Evolutionary conservation across 2,797 vertebrate species (phyloP).

Genomic region (Gambelia wislizenii): DNA sequence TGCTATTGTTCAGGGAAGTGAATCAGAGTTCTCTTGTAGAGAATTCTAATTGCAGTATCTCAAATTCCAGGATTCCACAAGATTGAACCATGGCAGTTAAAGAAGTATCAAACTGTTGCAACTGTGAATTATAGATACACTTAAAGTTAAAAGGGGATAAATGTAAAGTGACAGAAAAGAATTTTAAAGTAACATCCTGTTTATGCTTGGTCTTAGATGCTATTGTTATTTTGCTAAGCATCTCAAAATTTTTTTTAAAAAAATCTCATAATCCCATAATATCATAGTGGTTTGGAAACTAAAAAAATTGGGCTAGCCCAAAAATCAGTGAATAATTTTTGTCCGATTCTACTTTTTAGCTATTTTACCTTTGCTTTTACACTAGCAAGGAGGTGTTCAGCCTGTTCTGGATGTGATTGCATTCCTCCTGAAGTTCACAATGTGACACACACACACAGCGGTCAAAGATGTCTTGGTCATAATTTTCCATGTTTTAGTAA

Average conservation of each 20-base stretch:
- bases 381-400: not conserved
- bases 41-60: too few relatives aligned
- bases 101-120: too few relatives aligned
- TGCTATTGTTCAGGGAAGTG: too few relatives aligned
- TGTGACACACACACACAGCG: too few relatives aligned
- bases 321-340: not conserved
- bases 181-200: not conserved
- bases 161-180: not conserved
- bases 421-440: not conserved
- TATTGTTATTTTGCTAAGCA: not conserved
- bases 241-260: too few relatives aligned
- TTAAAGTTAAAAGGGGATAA: not conserved
- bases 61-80: too few relatives aligned
- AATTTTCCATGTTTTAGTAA: not conserved
- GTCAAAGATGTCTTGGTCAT: not conserved
- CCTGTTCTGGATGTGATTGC: not conserved
- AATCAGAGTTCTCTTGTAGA: too few relatives aligned
- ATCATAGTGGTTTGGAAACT: too few relatives aligned
- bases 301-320: not conserved
- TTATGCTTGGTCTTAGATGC: not conserved
- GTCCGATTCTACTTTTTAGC: not conserved
- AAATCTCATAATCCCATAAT: too few relatives aligned
- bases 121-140: too few relatives aligned
- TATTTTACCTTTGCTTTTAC: not conserved
- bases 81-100: too few relatives aligned